Conservation (phyloP, 2,888 invertebrate species). For the Bimastos eiseni region DNA sequence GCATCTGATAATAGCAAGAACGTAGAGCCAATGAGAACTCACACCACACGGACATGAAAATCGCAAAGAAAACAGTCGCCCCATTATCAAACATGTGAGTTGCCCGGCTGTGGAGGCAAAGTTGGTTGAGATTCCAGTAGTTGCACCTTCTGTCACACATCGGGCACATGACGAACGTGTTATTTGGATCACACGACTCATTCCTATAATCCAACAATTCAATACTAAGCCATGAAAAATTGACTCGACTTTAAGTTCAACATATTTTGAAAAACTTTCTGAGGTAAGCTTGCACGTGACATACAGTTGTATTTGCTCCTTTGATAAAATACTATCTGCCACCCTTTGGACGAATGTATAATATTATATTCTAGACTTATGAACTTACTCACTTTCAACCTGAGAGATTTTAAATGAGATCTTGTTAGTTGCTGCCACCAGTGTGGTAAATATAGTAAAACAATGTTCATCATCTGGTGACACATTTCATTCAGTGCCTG, state of each 20-base stretch:
- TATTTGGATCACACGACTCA: conserved; percentile 49
- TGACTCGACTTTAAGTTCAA: no score
- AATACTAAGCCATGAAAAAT: not conserved
- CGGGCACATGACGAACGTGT: conserved; percentile 61
- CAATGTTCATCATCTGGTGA: no score
- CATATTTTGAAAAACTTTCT: not conserved
- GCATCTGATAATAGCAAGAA: not conserved
- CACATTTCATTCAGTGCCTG: not conserved
- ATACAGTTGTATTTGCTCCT: no score
- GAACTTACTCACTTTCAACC: not conserved
- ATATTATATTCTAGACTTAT: no score
- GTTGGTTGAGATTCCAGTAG: conserved; percentile 57
- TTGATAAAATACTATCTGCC: no score
- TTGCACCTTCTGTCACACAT: conserved; percentile 58
- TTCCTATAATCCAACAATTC: not conserved
- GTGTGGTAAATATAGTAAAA: not conserved
- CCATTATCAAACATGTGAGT: conserved; percentile 61
- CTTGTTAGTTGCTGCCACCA: no score
- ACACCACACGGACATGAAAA: conserved; percentile 65
- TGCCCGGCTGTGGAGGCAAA: conserved; percentile 55
- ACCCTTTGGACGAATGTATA: no score
- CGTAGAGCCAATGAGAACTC: conserved; percentile 52
- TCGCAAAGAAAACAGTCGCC: conserved; percentile 61
- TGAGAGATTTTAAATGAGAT: not conserved
- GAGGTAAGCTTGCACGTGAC: not conserved